Base-by-base conservation (phyloP, 2,113 vertebrate genomes). In the Lagopus leucura region DNA sequence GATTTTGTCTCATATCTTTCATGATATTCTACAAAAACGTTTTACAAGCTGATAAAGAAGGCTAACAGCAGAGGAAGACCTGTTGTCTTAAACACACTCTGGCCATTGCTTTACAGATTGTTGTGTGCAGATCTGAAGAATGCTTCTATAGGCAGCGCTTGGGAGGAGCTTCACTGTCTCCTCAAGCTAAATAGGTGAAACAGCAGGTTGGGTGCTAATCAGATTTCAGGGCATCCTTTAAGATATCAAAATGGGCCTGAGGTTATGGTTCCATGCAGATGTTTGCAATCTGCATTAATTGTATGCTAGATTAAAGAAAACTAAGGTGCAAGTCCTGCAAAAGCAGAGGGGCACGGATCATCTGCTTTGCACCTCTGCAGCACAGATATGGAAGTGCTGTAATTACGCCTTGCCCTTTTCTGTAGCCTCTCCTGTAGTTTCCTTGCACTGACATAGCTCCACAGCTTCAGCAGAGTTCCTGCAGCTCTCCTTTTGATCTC, bases 331-430 rank as follows among this genome's bases (percentile, higher is more conserved):
- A 45, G 43, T 60, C 32, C 61, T 60, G 28, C 32, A 38, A 50
- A 61, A 28, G 21, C 32, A 61, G 54, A 6, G 58, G 22, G 61
- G 27, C 27, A 18, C 22, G n/a, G 18, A 22, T 12, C 1, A 1
- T 12, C 43, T 45, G 32, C 0, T 2, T 27, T 52, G 52, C 2
- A 0, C 43, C 52, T n/a, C 27, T 43, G 61, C 21, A 22, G 43
- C 25, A 1, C 0, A n/a, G 54, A 6, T 19, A 38, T 43, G 13
- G 60, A 70, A 7, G 36, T 21, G 60, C 0, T 2, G 50, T 52
- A 7, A 27, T 14, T 14, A 8, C 21, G 11, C 30, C 30, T 60
- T 38, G 10, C 22, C 61, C 54, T 66, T 60, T 54, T 47, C 1
- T 0, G 6, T 47, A 18, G 32, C 14, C 12, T 40, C 24, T 40